Evolutionary conservation across 2,113 vertebrate genomes (phyloP).

Genomic region (Oncorhynchus clarkii): DNA sequence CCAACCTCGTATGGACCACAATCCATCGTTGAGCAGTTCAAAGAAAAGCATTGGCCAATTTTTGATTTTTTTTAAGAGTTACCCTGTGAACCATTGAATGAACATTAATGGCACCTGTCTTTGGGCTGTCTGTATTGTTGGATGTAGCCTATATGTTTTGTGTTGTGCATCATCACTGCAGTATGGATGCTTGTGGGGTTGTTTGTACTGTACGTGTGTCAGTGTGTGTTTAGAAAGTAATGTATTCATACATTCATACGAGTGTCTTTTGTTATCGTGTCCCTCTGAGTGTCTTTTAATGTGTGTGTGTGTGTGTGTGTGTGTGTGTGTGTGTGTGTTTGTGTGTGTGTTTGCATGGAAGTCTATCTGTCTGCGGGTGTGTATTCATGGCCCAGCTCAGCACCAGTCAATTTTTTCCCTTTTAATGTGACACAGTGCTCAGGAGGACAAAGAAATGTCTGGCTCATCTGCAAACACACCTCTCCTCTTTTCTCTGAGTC

Average conservation of each 20-base stretch:
- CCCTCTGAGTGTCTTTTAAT: not conserved
- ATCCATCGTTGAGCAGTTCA: no score
- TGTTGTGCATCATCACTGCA: not conserved
- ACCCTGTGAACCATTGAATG: no score
- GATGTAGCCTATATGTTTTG: not conserved
- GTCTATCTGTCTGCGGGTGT: not conserved
- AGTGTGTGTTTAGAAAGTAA: not conserved
- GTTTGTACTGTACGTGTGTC: not conserved
- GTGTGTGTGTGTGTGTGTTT: not conserved
- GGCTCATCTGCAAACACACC: not conserved
- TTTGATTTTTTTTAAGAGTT: no score
- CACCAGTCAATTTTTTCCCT: not conserved
- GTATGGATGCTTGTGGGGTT: not conserved
- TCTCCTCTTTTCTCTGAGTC: not conserved
- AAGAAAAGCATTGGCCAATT: no score
- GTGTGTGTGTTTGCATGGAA: not conserved
- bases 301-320: not conserved
- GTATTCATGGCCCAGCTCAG: not conserved
- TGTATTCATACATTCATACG: no score
- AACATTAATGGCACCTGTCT: no score
- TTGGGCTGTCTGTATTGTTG: not conserved
- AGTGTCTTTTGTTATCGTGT: no score
- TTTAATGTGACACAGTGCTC: not conserved
- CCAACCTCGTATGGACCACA: no score
- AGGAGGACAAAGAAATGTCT: not conserved